Evolutionary conservation across 2,888 invertebrate species (phyloP).

Genomic region (Drosophila stalkeri): DNA sequence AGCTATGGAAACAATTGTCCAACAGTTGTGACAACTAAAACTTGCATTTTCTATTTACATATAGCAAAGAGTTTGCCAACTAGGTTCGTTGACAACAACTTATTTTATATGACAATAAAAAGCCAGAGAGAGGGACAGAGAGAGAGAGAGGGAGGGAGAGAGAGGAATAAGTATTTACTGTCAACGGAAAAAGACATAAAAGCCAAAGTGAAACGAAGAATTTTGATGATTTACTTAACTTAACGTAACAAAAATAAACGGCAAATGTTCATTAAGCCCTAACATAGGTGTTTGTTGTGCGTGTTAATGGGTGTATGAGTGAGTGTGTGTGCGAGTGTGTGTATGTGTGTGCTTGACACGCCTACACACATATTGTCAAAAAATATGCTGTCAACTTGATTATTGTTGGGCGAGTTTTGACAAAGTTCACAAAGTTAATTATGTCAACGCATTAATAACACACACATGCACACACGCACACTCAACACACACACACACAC

Average conservation of each 20-base stretch:
- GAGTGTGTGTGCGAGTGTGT: not conserved
- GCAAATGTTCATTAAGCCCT: conserved; percentile 42
- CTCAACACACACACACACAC: conserved; percentile 2
- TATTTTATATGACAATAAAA: not conserved
- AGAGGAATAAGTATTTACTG: conserved; percentile 3
- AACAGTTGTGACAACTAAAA: not conserved
- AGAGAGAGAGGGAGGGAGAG: not conserved
- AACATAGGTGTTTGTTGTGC: conserved; percentile 36
- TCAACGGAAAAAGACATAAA: conserved; percentile 18
- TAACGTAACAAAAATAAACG: conserved; percentile 21
- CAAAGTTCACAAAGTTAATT: conserved; percentile 55
- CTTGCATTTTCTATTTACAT: not conserved
- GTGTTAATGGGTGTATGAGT: no score
- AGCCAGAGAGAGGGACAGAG: not conserved
- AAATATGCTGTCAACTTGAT: conserved; percentile 23
- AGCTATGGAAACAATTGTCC: not conserved
- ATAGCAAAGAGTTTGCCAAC: not conserved
- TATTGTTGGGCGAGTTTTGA: conserved; percentile 40
- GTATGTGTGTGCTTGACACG: conserved; percentile 19
- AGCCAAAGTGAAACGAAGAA: conserved; percentile 32
- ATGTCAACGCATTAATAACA: conserved; percentile 48
- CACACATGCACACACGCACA: conserved; percentile 3
- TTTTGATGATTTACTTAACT: conserved; percentile 47
- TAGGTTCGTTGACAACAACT: not conserved
- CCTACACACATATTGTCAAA: conserved; percentile 19